Conservation (phyloP, 2,888 invertebrate genomes). For the Drosophila anomalipes region DNA sequence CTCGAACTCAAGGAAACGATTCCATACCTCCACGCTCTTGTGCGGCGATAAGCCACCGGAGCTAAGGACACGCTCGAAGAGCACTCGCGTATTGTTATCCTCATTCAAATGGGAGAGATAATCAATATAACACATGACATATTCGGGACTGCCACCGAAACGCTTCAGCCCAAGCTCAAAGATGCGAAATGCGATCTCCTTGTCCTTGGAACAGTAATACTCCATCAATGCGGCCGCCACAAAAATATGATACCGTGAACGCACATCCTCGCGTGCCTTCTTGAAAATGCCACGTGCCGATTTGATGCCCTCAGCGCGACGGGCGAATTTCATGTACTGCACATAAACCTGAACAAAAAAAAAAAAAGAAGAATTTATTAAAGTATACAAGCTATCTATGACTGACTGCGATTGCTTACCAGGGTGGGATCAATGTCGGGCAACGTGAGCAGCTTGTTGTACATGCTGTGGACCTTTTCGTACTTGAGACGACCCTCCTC, state of each 20-base stretch:
- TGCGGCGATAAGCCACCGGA: conserved; percentile 96
- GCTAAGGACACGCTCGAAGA: conserved; percentile 98
- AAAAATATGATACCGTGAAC: conserved; percentile 96
- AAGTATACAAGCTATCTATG: background rate
- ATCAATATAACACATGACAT: conserved; percentile 97
- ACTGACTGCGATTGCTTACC: conserved; percentile 86
- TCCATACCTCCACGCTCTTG: conserved; percentile 99
- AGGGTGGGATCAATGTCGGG: conserved; percentile 97
- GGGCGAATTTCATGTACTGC: conserved; percentile 99
- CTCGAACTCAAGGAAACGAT: conserved; percentile 98
- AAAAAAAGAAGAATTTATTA: too few relatives aligned
- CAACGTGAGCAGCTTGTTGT: conserved; percentile 95
- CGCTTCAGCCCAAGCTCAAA: conserved; percentile 99
- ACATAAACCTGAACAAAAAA: conserved; percentile 91
- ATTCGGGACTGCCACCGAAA: conserved; percentile 97
- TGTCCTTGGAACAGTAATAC: conserved; percentile 99
- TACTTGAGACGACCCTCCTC: conserved; percentile 98
- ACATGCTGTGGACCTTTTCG: conserved; percentile 98
- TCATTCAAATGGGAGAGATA: conserved; percentile 99
- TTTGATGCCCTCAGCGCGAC: conserved; percentile 98
- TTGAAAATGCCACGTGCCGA: conserved; percentile 98
- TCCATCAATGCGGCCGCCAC: conserved; percentile 99
- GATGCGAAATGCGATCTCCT: conserved; percentile 97
- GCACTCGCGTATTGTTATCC: conserved; percentile 99
- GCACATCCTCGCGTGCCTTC: conserved; percentile 94